These are phyloP conservation scores for Coracias cyanogaster DNA, from an alignment of 2,797 vertebrate species.

Conservation along the genomic window DNA sequence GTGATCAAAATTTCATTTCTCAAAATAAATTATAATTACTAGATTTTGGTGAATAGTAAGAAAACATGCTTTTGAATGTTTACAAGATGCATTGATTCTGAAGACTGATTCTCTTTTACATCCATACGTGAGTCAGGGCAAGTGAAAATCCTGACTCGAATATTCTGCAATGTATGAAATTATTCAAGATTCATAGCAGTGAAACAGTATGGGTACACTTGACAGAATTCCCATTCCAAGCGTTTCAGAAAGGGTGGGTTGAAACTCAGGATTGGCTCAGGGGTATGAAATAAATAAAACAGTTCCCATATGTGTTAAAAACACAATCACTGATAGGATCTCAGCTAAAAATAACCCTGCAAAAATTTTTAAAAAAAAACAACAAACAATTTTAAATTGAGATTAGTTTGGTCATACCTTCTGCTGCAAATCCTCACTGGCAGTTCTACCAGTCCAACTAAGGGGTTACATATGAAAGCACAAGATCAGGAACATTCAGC, in stretches of 20 bases:
- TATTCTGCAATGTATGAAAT: background rate
- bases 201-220: background rate
- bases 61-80: conserved; percentile 23
- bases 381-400: background rate
- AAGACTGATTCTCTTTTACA: conserved; percentile 4
- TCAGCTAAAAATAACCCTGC: background rate
- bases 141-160: background rate
- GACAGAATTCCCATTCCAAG: background rate
- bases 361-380: background rate
- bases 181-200: background rate
- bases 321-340: background rate
- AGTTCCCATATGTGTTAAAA: background rate
- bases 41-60: conserved; percentile 26
- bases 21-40: conserved; percentile 3
- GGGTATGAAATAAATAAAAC: background rate
- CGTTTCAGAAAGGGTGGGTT: background rate
- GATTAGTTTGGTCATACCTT: background rate
- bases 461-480: background rate
- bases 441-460: background rate
- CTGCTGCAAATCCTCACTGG: background rate
- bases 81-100: conserved; percentile 5
- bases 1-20: conserved; percentile 63
- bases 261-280: background rate
- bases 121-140: background rate
- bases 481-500: background rate